Evolutionary conservation across 2,888 invertebrate genomes (phyloP), one percentile per base, ranked within the genome.

Genomic region (Hylaea fasciaria): DNA sequence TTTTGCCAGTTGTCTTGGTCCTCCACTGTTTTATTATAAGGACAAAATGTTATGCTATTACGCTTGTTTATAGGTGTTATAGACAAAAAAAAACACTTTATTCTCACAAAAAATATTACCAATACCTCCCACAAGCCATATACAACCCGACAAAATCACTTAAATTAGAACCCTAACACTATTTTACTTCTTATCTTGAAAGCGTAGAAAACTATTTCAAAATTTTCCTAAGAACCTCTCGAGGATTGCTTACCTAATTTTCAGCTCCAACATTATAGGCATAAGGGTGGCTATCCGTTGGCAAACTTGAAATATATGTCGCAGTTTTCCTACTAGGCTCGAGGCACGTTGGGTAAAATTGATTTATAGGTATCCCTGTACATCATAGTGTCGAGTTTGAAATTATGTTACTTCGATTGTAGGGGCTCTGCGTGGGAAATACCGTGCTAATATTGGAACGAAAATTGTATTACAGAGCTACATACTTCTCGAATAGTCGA

Each of bases 161-260:
- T 86, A 81, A 82, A 83, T 83, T 80, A 81, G 76, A 80, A 71
- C 78, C 77, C 5, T 40, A 74, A 73, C 80, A 80, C 80, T 83
- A 85, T 84, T 81, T 83, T 80, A 84, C 77, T 76, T 74, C 78
- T 82, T 83, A 85, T 85, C 84, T 78, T 72, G 64, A 75, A 72
- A 72, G 47, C 51, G n/a, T 32, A 52, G 48, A 37, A 56, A 59
- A 49, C 40, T 32, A 16, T 28, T 52, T 57, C 45, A 64, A 67
- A 48, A 40, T 43, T 22, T 22, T 22, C 37, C 45, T 46, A 29
- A 7, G 16, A 51, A 13, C 8, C 11, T 39, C 5, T 32, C 8
- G 28, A 28, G 16, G 16, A n/a, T 4, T 10, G 1, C 10, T 12
- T 5, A 10, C 2, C 2, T 8, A 4, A 47, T 1, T 40, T 32